These are phyloP conservation scores for Lepidonotus clava DNA, from an alignment of 2,888 invertebrate genomes.

Conservation along the genomic window DNA sequence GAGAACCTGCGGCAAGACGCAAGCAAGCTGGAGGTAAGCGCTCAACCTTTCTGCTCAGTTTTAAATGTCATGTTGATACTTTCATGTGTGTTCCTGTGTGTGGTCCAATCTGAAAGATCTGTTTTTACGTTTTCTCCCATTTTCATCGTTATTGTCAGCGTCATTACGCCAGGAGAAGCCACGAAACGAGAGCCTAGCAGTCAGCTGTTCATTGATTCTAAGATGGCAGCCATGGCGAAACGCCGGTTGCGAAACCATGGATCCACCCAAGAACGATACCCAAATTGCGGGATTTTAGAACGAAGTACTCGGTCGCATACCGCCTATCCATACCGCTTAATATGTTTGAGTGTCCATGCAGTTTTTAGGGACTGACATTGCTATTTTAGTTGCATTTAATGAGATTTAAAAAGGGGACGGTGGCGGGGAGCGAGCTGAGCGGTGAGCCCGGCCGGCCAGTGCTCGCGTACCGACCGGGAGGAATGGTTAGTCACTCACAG, in stretches of 20 bases:
- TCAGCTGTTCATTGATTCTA: constrained; percentile 29
- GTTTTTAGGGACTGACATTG: too few relatives aligned
- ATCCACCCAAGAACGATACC: too few relatives aligned
- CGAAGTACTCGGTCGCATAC: too few relatives aligned
- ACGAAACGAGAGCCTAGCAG: background rate
- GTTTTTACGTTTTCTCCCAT: background rate
- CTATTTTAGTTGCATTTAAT: too few relatives aligned
- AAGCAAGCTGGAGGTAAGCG: constrained; percentile 41
- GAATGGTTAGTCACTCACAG: too few relatives aligned
- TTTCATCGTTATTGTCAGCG: background rate
- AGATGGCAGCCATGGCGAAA: constrained; percentile 39
- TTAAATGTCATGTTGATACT: background rate
- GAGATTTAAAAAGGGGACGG: too few relatives aligned
- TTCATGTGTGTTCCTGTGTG: background rate
- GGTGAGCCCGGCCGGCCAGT: too few relatives aligned
- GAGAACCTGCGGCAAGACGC: background rate
- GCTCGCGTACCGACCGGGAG: too few relatives aligned
- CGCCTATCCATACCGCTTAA: too few relatives aligned
- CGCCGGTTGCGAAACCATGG: constrained; percentile 8
- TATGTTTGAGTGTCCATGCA: too few relatives aligned
- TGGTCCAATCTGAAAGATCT: background rate
- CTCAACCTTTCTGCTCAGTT: background rate
- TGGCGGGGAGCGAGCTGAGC: too few relatives aligned
- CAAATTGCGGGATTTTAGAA: too few relatives aligned
- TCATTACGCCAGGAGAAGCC: background rate